Base-by-base conservation (phyloP, 64 coral and sea anemone species). In the Dendronephthya gigantea region DNA sequence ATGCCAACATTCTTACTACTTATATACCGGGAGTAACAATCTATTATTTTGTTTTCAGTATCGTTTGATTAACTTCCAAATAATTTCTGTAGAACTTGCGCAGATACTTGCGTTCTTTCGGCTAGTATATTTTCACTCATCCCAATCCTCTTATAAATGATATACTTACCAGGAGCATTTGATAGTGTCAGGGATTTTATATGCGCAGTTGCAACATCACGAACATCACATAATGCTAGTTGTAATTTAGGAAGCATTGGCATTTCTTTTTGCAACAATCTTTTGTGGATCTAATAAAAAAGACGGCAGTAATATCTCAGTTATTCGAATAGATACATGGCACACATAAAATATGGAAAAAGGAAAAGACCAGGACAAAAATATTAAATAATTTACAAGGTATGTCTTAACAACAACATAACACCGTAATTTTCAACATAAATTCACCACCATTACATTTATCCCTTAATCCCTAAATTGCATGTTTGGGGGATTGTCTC, bases 191-290 rank as follows among this genome's bases (percentile, higher is more conserved):
- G 41, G 25, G 95, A 92, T 33, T 87, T 90, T 28, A 98, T 90
- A 0, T 98, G 95, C 15, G 87, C 95, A 49, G 38, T 82, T 11
- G 95, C 95, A 75, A 92, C 82, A 90, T 98, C 95, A 82, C 95
- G 90, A 19, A 98, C 92, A 35, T 98, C 95, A 85, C 88, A 87
- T 36, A 91, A 48, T 65, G 58, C 75, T 58, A 74, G 91, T 38
- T 83, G 85, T 13, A 93, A 1, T 49, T 66, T 91, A 13, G 95
- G 95, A 56, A 98, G 50, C 92, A 98, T 93, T 4, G 85, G 72
- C 19, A 93, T 84, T 59, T 93, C 82, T 52, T 85, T 83, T 16
- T 98, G 83, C 37, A 98, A 74, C 43, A 98, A 50, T 27, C 95
- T 84, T 82, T 34, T 89, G 30, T 90, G 95, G 84, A 98, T 90